Evolutionary conservation across 2,797 vertebrate species (phyloP).

Genomic region (Pelobates cultripes): DNA sequence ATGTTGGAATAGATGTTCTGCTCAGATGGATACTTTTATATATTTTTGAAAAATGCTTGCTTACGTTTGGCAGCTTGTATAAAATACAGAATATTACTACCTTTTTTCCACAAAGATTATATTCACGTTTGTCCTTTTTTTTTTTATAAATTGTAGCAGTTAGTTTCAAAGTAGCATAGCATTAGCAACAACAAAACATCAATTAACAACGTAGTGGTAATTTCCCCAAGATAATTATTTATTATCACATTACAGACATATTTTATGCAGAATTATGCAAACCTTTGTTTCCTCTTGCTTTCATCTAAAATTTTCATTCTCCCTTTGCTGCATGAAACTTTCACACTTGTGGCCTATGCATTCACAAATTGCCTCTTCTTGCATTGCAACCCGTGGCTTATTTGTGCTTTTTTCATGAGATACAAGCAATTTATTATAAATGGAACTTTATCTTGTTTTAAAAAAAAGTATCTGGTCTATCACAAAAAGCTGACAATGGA

Average conservation of each 20-base stretch:
- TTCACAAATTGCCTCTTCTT: constrained; percentile 21
- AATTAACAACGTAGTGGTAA: constrained; percentile 48
- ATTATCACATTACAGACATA: constrained; percentile 30
- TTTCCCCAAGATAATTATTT: constrained; percentile 42
- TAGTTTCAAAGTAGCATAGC: constrained; percentile 6
- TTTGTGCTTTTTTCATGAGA: constrained; percentile 18
- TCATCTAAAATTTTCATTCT: constrained; percentile 9
- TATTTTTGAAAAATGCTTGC: too few relatives aligned
- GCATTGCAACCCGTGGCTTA: constrained; percentile 42
- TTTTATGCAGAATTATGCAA: constrained; percentile 31
- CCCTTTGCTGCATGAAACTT: constrained; percentile 45
- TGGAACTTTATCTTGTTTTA: neutral
- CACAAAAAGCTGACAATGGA: neutral
- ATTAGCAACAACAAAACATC: constrained; percentile 40
- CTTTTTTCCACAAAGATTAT: constrained; percentile 42
- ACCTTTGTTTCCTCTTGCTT: neutral
- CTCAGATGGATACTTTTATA: too few relatives aligned
- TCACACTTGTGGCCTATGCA: constrained; percentile 30
- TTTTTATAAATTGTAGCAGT: constrained; percentile 34
- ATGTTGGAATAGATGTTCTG: too few relatives aligned
- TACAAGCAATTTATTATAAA: constrained; percentile 19
- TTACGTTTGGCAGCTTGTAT: too few relatives aligned
- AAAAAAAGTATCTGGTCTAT: neutral
- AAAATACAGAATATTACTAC: neutral
- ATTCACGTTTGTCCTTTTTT: constrained; percentile 8